phyloP scores from a whole-genome alignment of 2,113 vertebrate genomes.

The Pluvianellus socialis region DNA sequence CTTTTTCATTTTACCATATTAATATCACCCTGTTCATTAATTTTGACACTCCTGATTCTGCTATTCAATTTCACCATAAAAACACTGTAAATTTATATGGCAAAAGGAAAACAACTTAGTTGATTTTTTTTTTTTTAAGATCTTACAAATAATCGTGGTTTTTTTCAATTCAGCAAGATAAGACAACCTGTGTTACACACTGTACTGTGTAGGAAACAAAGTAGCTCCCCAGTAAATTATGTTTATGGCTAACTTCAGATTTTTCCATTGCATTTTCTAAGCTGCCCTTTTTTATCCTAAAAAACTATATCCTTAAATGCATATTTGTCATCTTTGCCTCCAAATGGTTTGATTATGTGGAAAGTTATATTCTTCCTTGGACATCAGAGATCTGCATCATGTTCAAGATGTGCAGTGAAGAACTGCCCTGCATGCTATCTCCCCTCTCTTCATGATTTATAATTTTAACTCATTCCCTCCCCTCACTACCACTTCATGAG shows the following conservation, averaged over 20 bases:
- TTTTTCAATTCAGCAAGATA: not conserved
- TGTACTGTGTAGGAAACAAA: not conserved
- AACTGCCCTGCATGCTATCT: not conserved
- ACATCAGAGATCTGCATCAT: not conserved
- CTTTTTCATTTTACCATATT: conserved; percentile 52
- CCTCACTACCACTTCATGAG: not conserved
- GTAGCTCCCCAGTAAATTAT: not conserved
- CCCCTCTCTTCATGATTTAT: not conserved
- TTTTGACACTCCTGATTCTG: conserved; percentile 31
- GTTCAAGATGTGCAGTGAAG: not conserved
- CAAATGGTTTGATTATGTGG: not conserved
- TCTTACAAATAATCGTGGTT: not conserved
- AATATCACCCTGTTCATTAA: conserved; percentile 41
- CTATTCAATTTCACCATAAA: conserved; percentile 20
- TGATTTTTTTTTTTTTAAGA: not conserved
- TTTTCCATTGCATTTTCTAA: not conserved
- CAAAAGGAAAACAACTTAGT: not conserved
- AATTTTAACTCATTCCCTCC: not conserved
- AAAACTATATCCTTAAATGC: not conserved
- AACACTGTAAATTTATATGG: not conserved
- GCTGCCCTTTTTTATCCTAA: not conserved
- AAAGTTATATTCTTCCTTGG: not conserved
- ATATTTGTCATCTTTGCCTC: not conserved
- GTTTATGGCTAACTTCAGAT: not conserved
- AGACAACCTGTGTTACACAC: not conserved